phyloP scores from a whole-genome alignment of 2,113 vertebrate species.

The Poeciliopsis turrubarensis region DNA sequence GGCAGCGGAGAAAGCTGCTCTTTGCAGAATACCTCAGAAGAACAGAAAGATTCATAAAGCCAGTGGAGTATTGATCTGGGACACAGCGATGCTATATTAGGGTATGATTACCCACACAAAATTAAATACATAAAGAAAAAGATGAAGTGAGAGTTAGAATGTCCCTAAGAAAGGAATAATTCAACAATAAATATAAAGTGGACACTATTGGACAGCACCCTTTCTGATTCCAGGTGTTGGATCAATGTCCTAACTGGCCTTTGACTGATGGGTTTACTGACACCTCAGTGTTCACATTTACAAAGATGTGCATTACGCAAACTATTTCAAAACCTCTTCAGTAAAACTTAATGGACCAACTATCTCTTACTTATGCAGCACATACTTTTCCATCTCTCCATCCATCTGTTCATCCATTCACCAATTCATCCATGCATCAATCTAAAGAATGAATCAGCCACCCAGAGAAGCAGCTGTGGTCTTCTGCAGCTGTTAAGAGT shows the following conservation, averaged over 20 bases:
- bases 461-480: background rate
- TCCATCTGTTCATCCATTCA: background rate
- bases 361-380: background rate
- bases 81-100: background rate
- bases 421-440: background rate
- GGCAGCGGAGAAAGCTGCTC: conserved; percentile 28
- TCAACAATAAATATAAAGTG: background rate
- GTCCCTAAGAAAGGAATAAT: background rate
- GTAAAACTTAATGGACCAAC: background rate
- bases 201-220: background rate
- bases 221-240: no score
- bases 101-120: background rate
- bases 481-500: background rate
- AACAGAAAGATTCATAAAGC: conserved; percentile 13
- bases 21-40: conserved; percentile 8
- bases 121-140: background rate
- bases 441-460: background rate
- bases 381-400: background rate
- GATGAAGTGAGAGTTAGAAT: background rate
- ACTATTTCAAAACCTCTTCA: background rate
- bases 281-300: background rate
- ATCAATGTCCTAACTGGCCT: background rate
- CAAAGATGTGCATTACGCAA: background rate
- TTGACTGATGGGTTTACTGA: background rate
- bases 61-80: conserved; percentile 10